phyloP scores from a whole-genome alignment of 2,888 invertebrate species.

The Andrena chrysosceles region DNA sequence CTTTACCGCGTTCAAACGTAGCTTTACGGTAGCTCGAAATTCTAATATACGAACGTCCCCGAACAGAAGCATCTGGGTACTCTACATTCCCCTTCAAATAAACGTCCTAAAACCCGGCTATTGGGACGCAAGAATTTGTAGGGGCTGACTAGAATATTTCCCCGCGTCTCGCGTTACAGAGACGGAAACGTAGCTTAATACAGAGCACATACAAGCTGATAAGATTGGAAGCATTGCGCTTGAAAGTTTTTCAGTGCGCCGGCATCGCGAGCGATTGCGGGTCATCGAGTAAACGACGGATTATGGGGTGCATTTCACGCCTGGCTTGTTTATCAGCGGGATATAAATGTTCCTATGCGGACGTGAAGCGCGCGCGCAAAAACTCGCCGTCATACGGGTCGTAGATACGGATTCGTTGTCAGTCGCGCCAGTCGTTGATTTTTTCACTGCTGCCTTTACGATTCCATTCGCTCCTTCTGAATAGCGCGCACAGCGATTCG shows the following conservation, averaged over 20 bases:
- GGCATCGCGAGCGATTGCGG: slow-evolving; percentile 19
- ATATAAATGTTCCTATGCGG: slow-evolving; percentile 23
- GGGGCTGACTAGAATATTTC: too few species aligned
- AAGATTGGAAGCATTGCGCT: neutral
- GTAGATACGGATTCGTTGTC: slow-evolving; percentile 54
- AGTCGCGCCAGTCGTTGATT: slow-evolving; percentile 36
- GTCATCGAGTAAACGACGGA: slow-evolving; percentile 37
- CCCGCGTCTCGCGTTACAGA: too few species aligned
- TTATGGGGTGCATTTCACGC: slow-evolving; percentile 56
- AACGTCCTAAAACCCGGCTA: too few species aligned
- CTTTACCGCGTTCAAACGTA: too few species aligned
- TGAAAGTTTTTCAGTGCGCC: slow-evolving; percentile 26
- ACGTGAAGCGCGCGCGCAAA: slow-evolving; percentile 45
- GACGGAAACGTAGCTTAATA: neutral
- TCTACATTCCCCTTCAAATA: too few species aligned
- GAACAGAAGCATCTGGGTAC: too few species aligned
- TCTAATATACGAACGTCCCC: too few species aligned
- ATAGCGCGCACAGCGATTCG: neutral
- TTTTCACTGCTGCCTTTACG: neutral
- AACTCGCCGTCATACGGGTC: slow-evolving; percentile 60
- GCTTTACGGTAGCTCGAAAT: too few species aligned
- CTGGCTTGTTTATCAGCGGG: slow-evolving; percentile 27
- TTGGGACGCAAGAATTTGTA: too few species aligned
- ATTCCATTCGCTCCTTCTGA: slow-evolving; percentile 25
- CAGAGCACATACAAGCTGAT: neutral